Base-by-base conservation (phyloP, 1,140 invertebrate genomes). In the Hyles vespertilio region DNA sequence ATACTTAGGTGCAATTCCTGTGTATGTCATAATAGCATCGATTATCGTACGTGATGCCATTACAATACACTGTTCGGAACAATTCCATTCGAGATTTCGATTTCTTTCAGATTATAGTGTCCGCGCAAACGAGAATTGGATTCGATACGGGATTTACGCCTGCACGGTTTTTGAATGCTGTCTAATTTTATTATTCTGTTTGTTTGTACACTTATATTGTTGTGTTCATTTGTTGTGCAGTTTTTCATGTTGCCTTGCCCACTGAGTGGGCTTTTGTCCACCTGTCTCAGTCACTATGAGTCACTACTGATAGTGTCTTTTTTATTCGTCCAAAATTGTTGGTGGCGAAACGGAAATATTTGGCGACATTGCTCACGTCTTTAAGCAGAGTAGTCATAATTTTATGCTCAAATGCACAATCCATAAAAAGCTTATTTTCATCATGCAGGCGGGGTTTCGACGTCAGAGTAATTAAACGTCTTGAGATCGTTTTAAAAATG, bases 21-120 rank as follows among this genome's bases (percentile, higher is more conserved):
- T 79, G 82, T 83, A 85, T 88, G 85, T 88, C 82, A 88, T 88
- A 88, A 88, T 88, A 80, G 76, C 80, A 59, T 72, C 78, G 84
- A 85, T 88, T 88, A 88, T 85, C 66, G 75, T 87, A 88, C 85
- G 85, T 88, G 85, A 88, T 85, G 79, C 77, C 69, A 88, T 88
- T 87, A 88, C 82, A 87, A 88, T 81, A 71, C 36, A 40, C 36
- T 40, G 63, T 60, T 59, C 44, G 45, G 6, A 11, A 84, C 67
- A 70, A 78, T 70, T 77, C 74, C 68, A 61, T 72, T 70, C 66
- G 66, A 56, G 48, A 47, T 72, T 65, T 65, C 63, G 63, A 65
- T 65, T 65, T 65, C 63, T 70, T 72, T 70, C 70, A 61, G 70
- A 76, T 76, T 76, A 72, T 64, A 63, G 56, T 67, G 66, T 62